Base-by-base conservation (phyloP, 2,113 vertebrate genomes). In the Hymenochirus boettgeri region DNA sequence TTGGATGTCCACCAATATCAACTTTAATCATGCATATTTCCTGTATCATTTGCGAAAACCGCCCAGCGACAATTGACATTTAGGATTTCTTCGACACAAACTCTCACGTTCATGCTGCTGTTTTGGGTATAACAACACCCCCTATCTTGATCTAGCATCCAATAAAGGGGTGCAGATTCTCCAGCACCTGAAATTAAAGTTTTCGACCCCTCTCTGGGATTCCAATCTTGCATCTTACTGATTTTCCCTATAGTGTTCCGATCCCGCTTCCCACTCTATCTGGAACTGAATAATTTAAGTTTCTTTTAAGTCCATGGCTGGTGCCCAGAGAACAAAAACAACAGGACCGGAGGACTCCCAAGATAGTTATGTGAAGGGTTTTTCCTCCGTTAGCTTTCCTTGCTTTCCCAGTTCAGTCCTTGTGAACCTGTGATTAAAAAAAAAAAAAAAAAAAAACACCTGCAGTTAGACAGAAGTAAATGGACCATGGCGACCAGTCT, bases 21-120 rank as follows among this genome's bases (percentile, higher is more conserved):
- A 99, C 93, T 76, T 99, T 98, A 80, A 99, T 97, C 95, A 98
- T 98, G 77, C 91, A 98, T 76, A 99, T 96, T 79, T 98, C 96
- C 76, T 95, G n/a, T 95, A 83, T 98, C 95, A 22, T 98, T 95
- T 75, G 94, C 95, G 46, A 99, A 98, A 66, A 99, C 96, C 80
- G 99, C n/a, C 96, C 77, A 99, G 93, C 47, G 96, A 97, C 27
- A 99, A 88, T 83, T 97, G 94, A 81, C 96, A 99, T 84, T 95
- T 97, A 77, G 91, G 72, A 57, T 82, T 96, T 79, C 93, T 90
- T 75, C 91, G 88, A 76, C 96, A 99, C 78, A 99, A 83, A 12
- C 89, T 89, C 80, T 99, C 96, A 1, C 96, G 93, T 81, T 99
- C 96, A 1, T 98, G 92, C 74, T 93, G 91, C 75, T 96, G 94